Conservation (phyloP, 2,888 invertebrate genomes). For the Pachymerium ferrugineum region DNA sequence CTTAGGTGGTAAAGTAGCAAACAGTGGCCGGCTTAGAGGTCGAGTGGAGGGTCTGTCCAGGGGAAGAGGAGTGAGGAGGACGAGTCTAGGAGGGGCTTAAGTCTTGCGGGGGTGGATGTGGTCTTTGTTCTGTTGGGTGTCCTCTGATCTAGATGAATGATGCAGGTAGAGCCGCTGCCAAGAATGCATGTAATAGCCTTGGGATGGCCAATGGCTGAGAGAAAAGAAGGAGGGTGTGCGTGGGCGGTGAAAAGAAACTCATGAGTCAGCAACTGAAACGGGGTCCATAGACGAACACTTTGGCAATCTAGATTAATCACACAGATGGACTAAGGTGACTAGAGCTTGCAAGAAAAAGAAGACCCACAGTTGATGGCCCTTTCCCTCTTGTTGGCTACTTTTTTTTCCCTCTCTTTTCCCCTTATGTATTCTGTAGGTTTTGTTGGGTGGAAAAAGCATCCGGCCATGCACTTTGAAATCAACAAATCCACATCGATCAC, state of each 20-base stretch:
- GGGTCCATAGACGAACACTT: conserved; percentile 25
- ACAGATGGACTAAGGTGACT: conserved; percentile 22
- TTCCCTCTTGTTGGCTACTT: too few species aligned
- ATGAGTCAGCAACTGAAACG: conserved; percentile 27
- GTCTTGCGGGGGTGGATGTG: conserved; percentile 27
- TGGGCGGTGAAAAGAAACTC: conserved; percentile 27
- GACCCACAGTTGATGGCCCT: conserved; percentile 16
- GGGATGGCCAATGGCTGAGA: conserved; percentile 20
- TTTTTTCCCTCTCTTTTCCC: too few species aligned
- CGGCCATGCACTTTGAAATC: conserved; percentile 15
- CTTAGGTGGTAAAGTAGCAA: conserved; percentile 15
- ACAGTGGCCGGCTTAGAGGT: conserved; percentile 28
- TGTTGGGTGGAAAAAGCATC: conserved; percentile 3
- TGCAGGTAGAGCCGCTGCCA: conserved; percentile 29
- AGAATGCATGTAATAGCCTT: conserved; percentile 29
- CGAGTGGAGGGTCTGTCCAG: conserved; percentile 23
- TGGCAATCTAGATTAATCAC: conserved; percentile 29
- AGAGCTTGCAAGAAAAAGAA: conserved; percentile 22
- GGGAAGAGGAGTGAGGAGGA: background rate
- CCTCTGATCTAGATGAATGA: conserved; percentile 29
- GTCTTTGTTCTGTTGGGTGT: conserved; percentile 20
- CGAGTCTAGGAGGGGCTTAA: conserved; percentile 6
- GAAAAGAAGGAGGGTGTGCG: conserved; percentile 9
- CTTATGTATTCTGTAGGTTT: conserved; percentile 1
- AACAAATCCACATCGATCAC: conserved; percentile 29